Evolutionary conservation across 2,113 vertebrate species (phyloP).

Genomic region (Coracopsis vasa): DNA sequence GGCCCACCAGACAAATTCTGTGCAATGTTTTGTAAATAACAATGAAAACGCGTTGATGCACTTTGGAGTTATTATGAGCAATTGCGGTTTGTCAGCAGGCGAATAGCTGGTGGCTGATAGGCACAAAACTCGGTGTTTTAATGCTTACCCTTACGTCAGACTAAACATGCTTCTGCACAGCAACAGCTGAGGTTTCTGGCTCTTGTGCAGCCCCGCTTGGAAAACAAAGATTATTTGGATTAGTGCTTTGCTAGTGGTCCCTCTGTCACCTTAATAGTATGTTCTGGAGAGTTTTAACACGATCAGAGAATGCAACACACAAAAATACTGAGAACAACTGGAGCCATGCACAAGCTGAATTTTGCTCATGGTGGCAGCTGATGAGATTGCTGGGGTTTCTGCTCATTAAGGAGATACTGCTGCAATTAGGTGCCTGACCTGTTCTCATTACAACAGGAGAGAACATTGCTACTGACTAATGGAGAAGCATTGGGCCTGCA

Average conservation of each 20-base stretch:
- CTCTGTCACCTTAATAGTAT: background rate
- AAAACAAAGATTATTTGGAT: background rate
- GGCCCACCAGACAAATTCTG: background rate
- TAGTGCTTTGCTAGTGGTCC: background rate
- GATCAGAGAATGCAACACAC: background rate
- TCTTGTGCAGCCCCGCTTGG: background rate
- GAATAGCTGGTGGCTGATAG: background rate
- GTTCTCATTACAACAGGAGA: background rate
- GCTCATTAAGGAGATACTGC: constrained; percentile 6
- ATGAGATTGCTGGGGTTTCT: background rate
- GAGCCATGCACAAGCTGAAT: background rate
- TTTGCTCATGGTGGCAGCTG: background rate
- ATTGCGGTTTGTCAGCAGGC: background rate
- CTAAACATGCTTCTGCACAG: background rate
- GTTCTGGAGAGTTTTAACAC: background rate
- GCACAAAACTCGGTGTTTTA: background rate
- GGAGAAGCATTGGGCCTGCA: background rate
- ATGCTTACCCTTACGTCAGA: background rate
- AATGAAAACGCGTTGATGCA: background rate
- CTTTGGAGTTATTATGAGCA: background rate
- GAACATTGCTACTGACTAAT: background rate
- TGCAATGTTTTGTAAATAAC: background rate
- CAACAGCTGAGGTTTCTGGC: background rate
- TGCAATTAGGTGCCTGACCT: background rate
- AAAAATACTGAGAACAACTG: background rate